A percentile compares a stretch with the other conserved stretches of the same genome.
phyloP scores from a whole-genome alignment of 2,888 invertebrate genomes.

The Loripinus fragilis region DNA sequence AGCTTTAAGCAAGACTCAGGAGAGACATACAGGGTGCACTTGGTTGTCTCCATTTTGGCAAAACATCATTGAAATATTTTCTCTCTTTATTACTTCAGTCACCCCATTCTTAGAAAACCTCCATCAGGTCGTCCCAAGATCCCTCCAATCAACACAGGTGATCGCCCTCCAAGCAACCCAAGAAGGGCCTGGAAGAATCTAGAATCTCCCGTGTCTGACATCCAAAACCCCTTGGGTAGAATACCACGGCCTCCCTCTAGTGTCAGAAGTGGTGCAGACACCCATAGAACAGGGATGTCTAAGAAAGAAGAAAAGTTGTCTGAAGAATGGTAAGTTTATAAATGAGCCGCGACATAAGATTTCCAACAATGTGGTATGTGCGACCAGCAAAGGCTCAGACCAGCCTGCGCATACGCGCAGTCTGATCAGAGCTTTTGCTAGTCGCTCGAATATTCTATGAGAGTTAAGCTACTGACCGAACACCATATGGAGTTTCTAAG shows the following conservation, averaged over 20 bases:
- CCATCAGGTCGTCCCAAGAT: conserved; percentile 61
- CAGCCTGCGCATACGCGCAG: no score
- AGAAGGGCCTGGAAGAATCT: conserved; percentile 73
- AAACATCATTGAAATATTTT: no score
- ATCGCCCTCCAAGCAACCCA: conserved; percentile 68
- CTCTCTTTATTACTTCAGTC: conserved; percentile 53
- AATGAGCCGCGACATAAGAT: no score
- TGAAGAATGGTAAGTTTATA: conserved; percentile 73
- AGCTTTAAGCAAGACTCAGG: no score
- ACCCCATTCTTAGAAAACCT: conserved; percentile 71
- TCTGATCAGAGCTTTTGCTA: no score
- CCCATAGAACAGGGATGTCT: conserved; percentile 65
- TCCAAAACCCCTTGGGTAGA: conserved; percentile 43
- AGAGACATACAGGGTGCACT: no score
- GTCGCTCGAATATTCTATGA: no score
- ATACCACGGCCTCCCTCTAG: conserved; percentile 76
- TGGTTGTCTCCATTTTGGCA: no score
- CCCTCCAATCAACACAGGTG: conserved; percentile 48
- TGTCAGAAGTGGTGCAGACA: conserved; percentile 67
- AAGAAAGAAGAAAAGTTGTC: conserved; percentile 76
- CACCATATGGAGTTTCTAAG: no score
- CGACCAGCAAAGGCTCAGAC: no score
- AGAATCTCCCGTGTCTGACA: conserved; percentile 68
- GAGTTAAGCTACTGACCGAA: no score
- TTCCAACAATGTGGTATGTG: no score